These are phyloP conservation scores for Pseudococcus longispinus DNA, from an alignment of 2,888 invertebrate genomes.

Conservation along the genomic window DNA sequence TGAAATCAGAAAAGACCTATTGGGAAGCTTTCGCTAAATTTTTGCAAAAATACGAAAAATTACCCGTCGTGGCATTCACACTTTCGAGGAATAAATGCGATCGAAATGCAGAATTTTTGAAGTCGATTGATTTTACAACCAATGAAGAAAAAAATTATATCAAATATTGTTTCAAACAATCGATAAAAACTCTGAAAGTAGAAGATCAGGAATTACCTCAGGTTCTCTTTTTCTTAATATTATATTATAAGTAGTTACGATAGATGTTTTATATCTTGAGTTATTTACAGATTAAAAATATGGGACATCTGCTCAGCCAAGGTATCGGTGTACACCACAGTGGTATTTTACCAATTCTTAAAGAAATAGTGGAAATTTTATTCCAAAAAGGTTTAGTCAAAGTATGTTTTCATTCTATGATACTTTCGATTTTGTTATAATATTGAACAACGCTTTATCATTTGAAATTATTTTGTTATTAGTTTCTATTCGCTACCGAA, in stretches of 20 bases:
- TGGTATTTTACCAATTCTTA: conserved; percentile 96
- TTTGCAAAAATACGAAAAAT: conserved; percentile 78
- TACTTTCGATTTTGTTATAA: no score
- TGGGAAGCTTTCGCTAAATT: conserved; percentile 81
- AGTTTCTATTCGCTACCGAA: conserved; percentile 97
- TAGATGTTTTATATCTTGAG: not conserved
- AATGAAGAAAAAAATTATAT: conserved; percentile 84
- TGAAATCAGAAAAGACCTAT: conserved; percentile 74
- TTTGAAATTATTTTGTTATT: conserved; percentile 62
- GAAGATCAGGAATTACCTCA: conserved; percentile 91
- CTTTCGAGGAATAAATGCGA: conserved; percentile 86
- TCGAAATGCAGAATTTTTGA: conserved; percentile 67
- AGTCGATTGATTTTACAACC: conserved; percentile 67
- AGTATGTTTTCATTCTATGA: conserved; percentile 64
- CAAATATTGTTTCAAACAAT: conserved; percentile 83
- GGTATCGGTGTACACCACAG: conserved; percentile 99
- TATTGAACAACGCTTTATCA: not conserved
- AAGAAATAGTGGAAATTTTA: conserved; percentile 97
- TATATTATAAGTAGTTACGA: not conserved
- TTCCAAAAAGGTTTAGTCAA: conserved; percentile 93
- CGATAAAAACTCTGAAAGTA: conserved; percentile 81
- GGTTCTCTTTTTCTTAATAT: conserved; percentile 62
- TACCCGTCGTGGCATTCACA: conserved; percentile 94
- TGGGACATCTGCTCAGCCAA: conserved; percentile 75
- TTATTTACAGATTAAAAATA: conserved; percentile 67